Evolutionary conservation across 2,113 vertebrate species (phyloP).

Genomic region (Laticauda colubrina): DNA sequence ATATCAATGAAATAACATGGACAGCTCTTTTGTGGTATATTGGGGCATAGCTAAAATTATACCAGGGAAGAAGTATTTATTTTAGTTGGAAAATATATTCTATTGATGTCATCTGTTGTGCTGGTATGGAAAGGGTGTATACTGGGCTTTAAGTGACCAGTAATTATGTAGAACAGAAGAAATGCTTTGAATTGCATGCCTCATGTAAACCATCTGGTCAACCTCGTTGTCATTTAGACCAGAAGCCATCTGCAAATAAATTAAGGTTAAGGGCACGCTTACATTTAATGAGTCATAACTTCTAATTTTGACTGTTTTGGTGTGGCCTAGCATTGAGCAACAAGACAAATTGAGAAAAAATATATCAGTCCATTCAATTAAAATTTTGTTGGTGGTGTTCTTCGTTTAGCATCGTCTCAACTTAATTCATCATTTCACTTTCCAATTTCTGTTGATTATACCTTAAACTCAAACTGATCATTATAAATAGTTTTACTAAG

Average conservation of each 20-base stretch:
- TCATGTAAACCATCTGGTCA: conserved; percentile 31
- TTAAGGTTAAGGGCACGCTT: conserved; percentile 20
- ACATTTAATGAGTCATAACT: conserved; percentile 29
- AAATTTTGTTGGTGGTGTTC: background rate
- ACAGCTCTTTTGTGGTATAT: conserved; percentile 39
- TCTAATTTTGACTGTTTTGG: conserved; percentile 25
- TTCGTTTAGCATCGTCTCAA: background rate
- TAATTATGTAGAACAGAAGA: conserved; percentile 52
- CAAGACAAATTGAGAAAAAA: background rate
- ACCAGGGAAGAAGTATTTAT: conserved; percentile 35
- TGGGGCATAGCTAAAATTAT: conserved; percentile 43
- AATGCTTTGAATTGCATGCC: conserved; percentile 39
- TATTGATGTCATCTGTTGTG: conserved; percentile 40
- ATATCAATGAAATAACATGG: conserved; percentile 31
- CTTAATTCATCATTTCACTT: background rate
- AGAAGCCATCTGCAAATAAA: conserved; percentile 46
- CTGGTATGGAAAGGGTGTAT: conserved; percentile 38
- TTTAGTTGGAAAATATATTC: conserved; percentile 41
- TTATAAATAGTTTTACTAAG: background rate
- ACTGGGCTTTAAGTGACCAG: conserved; percentile 32
- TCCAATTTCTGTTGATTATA: background rate
- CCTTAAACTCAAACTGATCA: background rate
- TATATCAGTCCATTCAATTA: background rate
- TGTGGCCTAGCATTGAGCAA: background rate
- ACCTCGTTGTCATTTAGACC: conserved; percentile 47